Evolutionary conservation across 92 coral and sea anemone genomes (phyloP), one percentile per base, ranked within the genome.

Genomic region (Zoanthus gigantus): DNA sequence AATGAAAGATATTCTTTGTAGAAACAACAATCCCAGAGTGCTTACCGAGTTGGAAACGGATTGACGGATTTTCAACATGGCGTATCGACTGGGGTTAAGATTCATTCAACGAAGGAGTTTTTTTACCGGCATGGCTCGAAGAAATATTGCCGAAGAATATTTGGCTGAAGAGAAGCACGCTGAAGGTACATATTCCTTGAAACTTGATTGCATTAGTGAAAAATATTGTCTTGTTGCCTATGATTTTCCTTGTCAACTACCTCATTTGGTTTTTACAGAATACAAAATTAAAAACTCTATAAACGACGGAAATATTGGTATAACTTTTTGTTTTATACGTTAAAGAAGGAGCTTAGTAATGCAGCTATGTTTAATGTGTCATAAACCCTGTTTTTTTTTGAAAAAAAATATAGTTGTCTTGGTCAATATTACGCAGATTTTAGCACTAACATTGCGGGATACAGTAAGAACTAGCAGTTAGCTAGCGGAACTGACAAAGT

Each of bases 131-230:
- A 87, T 77, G 65, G 60, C 72, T 72, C 48, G 96, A 50, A 73
- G 89, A 69, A 74, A 84, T 23, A 87, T 94, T 45, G 82, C 74
- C 76, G 75, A 87, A 81, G 95, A 93, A 72, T 88, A 88, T 67
- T 66, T 90, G 29, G 96, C 98, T 58, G 98, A 96, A 79, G 92
- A 92, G 81, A 91, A 91, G 86, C 98, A 96, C 88, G 98, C 98
- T 73, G 93, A 90, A 93, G 97, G 98, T 96, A 86, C 60, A 86
- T 78, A 71, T 71, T 72, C 29, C 13, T 14, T 68, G n/a, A 7
- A 53, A 8, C 11, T 23, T 53, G 29, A 32, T 45, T 82, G 48
- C 56, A n/a, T 2, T n/a, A 14, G 29, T 17, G 50, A 30, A 37
- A 31, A 13, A 32, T 31, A 13, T 31, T 50, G 56, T 30, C 9